Evolutionary conservation across 2,888 invertebrate species (phyloP), one percentile per base, ranked within the genome.

Genomic region (Noctuana brunneofusca): DNA sequence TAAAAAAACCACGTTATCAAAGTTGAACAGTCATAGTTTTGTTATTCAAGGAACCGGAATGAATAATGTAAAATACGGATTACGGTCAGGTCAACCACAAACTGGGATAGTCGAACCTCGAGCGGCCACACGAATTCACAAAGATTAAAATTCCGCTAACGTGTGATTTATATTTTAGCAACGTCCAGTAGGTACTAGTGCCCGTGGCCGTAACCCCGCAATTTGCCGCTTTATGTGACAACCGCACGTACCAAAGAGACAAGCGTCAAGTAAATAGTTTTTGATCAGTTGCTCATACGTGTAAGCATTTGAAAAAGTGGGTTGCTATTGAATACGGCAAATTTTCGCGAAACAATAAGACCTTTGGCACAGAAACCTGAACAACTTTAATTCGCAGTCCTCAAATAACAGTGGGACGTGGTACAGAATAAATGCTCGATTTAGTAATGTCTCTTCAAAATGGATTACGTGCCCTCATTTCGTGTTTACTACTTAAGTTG

Each of bases 221-320:
- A 71, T 56, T 18, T 14, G 35, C 67, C 70, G 78, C 73, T 72
- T 82, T 79, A 75, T 68, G 79, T 78, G 83, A 74, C 76, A 78
- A 76, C 75, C 80, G 80, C 86, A 87, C 86, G 87, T 87, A 78
- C 81, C 30, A 14, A 68, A 68, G 68, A 83, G 83, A 87, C 86
- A 86, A 84, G 73, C 79, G 83, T 83, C 84, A 80, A 83, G 79
- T 80, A 85, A 86, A 85, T 84, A 79, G 80, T 83, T 79, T 85
- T 85, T 84, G 83, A 87, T 87, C 84, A 83, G 79, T 83, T 80
- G 77, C 84, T 78, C 72, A 76, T 76, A 83, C 86, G 83, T 84
- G 84, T 76, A 74, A 76, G 79, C 70, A 83, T 83, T 86, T 75
- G 71, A 76, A 82, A 82, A 79, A 76, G 71, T 75, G 73, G 73